Evolutionary conservation across 1,140 invertebrate genomes (phyloP).

Genomic region (Psix sp.): DNA sequence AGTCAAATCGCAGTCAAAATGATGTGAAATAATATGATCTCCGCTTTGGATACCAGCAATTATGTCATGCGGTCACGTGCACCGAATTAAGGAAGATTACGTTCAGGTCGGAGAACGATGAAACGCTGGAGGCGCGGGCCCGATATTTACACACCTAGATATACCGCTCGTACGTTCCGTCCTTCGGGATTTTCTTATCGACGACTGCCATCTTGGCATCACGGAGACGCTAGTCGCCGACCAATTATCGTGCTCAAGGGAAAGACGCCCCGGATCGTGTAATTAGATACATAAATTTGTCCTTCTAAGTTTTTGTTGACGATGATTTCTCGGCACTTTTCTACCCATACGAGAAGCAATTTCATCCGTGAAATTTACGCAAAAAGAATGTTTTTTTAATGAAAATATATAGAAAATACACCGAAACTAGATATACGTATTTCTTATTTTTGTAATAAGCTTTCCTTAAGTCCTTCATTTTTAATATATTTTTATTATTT

Average conservation of each 20-base stretch:
- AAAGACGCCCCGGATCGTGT: constrained; percentile 18
- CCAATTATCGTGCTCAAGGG: constrained; percentile 56
- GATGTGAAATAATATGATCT: constrained; percentile 48
- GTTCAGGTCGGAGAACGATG: constrained; percentile 44
- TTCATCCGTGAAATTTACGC: too few species aligned
- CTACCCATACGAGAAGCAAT: too few species aligned
- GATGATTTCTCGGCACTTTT: constrained; percentile 1
- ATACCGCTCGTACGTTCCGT: constrained; percentile 40
- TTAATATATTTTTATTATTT: too few species aligned
- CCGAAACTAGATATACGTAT: too few species aligned
- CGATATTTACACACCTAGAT: constrained; percentile 40
- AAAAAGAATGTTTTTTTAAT: too few species aligned
- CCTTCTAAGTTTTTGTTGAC: constrained; percentile 11
- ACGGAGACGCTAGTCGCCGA: constrained; percentile 54
- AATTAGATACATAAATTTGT: constrained; percentile 40
- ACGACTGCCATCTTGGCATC: constrained; percentile 50
- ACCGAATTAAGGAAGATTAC: constrained; percentile 66
- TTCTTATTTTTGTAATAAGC: too few species aligned
- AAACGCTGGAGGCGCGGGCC: constrained; percentile 39
- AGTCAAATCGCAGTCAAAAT: constrained; percentile 37
- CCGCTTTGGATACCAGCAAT: constrained; percentile 51
- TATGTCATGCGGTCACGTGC: constrained; percentile 68
- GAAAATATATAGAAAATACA: too few species aligned
- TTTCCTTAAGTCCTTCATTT: too few species aligned
- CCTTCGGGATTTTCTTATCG: constrained; percentile 58